Evolutionary conservation across 2,113 vertebrate genomes (phyloP).

Genomic region (Phaethornis superciliosus): DNA sequence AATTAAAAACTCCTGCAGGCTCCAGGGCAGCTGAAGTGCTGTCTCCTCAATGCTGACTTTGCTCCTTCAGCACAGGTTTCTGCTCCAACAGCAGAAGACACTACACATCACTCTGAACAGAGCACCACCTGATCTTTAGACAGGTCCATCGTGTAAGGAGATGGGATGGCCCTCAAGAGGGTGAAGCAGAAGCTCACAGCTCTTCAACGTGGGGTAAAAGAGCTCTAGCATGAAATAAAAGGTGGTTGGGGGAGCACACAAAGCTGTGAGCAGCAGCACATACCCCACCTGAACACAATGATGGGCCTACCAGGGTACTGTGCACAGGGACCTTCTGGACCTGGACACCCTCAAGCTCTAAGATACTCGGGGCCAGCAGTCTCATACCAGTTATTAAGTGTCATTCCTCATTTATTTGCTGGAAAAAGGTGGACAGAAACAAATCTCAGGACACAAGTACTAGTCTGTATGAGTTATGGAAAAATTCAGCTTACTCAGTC

Average conservation of each 20-base stretch:
- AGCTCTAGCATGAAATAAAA: not conserved
- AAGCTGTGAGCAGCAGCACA: not conserved
- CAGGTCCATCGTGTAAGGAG: not conserved
- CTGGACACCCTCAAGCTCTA: not conserved
- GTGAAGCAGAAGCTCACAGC: not conserved
- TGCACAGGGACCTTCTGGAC: not conserved
- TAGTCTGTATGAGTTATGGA: not conserved
- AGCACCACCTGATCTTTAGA: not conserved
- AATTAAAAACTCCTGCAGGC: not conserved
- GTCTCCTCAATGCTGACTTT: accelerated
- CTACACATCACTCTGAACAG: not conserved
- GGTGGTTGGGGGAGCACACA: not conserved
- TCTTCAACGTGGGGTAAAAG: not conserved
- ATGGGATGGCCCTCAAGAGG: not conserved
- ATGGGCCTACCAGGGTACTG: not conserved
- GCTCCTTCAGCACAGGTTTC: not conserved
- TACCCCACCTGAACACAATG: not conserved
- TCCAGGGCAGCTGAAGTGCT: not conserved
- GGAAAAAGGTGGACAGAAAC: not conserved
- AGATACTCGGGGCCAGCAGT: not conserved
- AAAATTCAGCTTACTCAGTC: not conserved
- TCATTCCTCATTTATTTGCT: not conserved
- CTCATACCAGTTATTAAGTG: not conserved
- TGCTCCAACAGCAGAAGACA: not conserved
- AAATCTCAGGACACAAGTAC: not conserved